Base-by-base conservation (phyloP, 2,797 vertebrate species). In the Paratrypauchen microcephalus region DNA sequence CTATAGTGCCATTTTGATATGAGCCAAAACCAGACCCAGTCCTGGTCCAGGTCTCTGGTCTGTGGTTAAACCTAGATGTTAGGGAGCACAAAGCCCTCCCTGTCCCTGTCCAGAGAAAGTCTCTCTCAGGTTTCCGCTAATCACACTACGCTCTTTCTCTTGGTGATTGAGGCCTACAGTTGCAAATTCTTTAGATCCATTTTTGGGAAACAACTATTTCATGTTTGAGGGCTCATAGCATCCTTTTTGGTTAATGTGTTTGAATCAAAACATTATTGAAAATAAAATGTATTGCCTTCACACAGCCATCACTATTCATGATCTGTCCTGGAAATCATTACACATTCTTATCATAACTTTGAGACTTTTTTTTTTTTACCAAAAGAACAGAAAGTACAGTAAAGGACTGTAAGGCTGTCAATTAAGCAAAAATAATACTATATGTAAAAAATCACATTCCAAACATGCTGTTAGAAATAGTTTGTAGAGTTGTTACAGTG, bases 1-100 rank as follows among this genome's bases (percentile, higher is more conserved):
- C 30, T 57, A 2, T 28, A 28, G 23, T 4, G 55, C 24, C 23
- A 57, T 26, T 57, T 57, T 39, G 36, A 19, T 48, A 16, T 57
- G 55, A 57, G 6, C 13, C 16, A 58, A 28, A 30, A 6, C 26
- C 19, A 55, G 66, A 55, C 24, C n/a, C 2, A 71, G 70, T 69
- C 39, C 12, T 36, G 65, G 72, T 50, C 60, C 62, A 41, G 13
- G 62, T 54, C 71, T 65, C 45, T 58, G 32, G 73, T 48, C 78
- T 55, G n/a, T 58, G 73, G 62, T 90, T 74, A 89, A 86, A 23
- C 80, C 82, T 36, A 73, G 76, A 73, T 77, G 83, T 87, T 80
- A 88, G 61, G 4, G 68, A 67, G 76, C 62, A 91, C 89, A 92
- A 91, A 87, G 90, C 45, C 69, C 78, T 91, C 83, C 90, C 72